Conservation (phyloP, 2,888 invertebrate species). For the Andricus quercusramuli region DNA sequence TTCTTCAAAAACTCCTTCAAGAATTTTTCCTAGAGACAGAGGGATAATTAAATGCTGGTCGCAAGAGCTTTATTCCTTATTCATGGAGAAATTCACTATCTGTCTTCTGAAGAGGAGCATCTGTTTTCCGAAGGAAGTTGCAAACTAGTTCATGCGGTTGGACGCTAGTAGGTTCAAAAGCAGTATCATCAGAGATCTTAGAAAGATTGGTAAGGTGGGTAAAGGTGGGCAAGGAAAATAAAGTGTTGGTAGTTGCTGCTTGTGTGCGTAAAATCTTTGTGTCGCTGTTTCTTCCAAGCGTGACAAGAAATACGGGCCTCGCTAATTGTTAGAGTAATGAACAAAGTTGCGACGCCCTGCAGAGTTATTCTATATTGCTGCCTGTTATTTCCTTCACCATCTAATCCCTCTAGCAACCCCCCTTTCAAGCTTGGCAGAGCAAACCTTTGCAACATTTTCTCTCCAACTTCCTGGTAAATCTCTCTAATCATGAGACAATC, state of each 20-base stretch:
- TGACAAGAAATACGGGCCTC: conserved; percentile 52
- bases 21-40: neutral
- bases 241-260: neutral
- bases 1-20: neutral
- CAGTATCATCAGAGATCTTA: conserved; percentile 28
- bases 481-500: conserved; percentile 14
- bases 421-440: conserved; percentile 25
- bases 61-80: conserved; percentile 12
- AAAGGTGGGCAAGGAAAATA: neutral
- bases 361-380: conserved; percentile 53
- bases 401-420: conserved; percentile 36
- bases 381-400: conserved; percentile 47
- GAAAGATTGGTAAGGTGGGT: conserved; percentile 27
- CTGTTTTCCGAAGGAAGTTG: conserved; percentile 28
- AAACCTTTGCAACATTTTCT: conserved; percentile 23
- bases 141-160: conserved; percentile 21
- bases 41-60: conserved; percentile 3
- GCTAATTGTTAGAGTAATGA: conserved; percentile 55
- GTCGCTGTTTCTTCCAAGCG: conserved; percentile 38
- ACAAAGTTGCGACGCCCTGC: conserved; percentile 53
- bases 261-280: conserved; percentile 12
- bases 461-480: neutral
- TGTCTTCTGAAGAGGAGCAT: conserved; percentile 18
- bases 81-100: conserved; percentile 20
- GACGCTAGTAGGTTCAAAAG: conserved; percentile 16